phyloP scores from a whole-genome alignment of 1,140 invertebrate genomes.

The Meloidogyne exigua region DNA sequence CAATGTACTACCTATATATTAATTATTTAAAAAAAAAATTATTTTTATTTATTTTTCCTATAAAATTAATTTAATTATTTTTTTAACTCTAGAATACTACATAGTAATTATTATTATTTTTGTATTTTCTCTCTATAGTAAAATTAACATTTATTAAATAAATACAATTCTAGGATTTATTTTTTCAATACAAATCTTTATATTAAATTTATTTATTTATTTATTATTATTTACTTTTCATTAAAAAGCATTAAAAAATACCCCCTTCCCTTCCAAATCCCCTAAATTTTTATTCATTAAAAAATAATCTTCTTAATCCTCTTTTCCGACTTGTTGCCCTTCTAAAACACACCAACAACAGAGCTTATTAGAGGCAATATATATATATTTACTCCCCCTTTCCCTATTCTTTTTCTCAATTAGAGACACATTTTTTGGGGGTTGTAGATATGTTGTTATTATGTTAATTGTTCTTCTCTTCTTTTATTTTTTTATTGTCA shows the following conservation, averaged over 20 bases:
- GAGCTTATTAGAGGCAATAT: no score
- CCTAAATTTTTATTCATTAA: conserved; percentile 2
- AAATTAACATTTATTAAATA: neutral
- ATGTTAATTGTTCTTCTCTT: neutral
- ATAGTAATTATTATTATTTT: neutral
- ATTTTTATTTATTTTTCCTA: no score
- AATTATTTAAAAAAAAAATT: no score
- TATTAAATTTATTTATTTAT: neutral
- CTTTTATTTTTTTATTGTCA: neutral
- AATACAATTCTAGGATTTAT: no score
- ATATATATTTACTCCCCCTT: no score
- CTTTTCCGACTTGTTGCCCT: neutral
- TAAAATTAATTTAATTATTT: neutral
- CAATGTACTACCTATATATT: no score
- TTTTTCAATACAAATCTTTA: neutral
- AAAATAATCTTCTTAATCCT: neutral
- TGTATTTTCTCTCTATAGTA: neutral
- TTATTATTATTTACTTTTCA: neutral
- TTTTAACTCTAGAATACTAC: neutral
- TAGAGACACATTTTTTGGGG: neutral
- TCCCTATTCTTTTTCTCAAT: neutral
- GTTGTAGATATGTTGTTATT: no score
- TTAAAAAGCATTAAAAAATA: neutral
- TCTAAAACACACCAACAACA: neutral
- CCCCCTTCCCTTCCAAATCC: neutral